Percentiles rank a stretch among this genome's conserved stretches.
These are phyloP conservation scores for Astropecten irregularis DNA, from an alignment of 53 echinoderm and acorn worm genomes.

Conservation along the genomic window DNA sequence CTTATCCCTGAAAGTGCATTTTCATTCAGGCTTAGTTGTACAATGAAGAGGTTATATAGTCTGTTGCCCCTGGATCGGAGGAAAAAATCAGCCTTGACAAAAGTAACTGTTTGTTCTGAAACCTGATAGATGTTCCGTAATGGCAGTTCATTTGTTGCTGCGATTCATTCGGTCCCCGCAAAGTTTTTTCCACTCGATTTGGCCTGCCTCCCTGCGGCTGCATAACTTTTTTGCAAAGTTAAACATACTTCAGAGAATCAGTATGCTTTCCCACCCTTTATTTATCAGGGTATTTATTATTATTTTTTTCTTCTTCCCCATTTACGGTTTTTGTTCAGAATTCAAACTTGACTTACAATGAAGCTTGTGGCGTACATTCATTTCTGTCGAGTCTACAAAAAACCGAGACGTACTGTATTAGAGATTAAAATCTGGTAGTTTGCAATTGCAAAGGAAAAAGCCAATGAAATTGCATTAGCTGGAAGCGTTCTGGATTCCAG, in stretches of 20 bases:
- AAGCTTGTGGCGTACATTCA: background rate
- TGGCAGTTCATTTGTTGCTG: too few relatives aligned
- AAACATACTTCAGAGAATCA: background rate
- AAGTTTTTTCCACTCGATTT: conserved; percentile 44
- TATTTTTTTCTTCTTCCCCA: background rate
- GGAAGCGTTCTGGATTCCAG: too few relatives aligned
- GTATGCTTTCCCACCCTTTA: background rate
- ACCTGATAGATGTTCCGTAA: conserved; percentile 23
- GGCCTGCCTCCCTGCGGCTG: background rate
- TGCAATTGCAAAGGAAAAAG: too few relatives aligned
- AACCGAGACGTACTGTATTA: too few relatives aligned
- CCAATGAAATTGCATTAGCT: too few relatives aligned
- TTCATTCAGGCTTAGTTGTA: background rate
- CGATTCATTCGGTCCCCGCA: background rate
- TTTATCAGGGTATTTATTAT: background rate
- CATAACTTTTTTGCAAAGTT: conserved; percentile 25
- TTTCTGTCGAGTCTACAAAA: too few relatives aligned
- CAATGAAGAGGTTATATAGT: background rate
- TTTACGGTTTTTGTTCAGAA: too few relatives aligned
- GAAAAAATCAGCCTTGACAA: background rate
- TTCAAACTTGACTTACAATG: background rate
- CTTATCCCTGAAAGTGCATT: background rate
- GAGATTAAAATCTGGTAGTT: too few relatives aligned
- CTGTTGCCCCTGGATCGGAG: background rate
- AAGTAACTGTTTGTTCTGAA: conserved; percentile 20